These are phyloP conservation scores for Malacosoma neustria DNA, from an alignment of 2,888 invertebrate genomes.

Conservation along the genomic window DNA sequence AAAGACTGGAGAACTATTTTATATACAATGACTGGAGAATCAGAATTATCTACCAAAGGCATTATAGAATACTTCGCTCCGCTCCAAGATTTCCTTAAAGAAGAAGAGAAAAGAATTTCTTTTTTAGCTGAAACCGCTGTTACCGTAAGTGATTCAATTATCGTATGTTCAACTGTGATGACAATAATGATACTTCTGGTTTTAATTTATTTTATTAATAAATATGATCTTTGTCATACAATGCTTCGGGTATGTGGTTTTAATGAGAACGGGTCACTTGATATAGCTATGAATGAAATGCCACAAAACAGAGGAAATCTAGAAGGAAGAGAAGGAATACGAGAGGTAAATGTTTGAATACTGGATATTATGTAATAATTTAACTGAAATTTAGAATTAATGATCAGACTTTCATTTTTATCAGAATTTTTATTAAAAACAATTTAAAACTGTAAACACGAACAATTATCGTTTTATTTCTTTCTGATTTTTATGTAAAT, in stretches of 20 bases:
- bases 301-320: too few species aligned
- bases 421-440: too few species aligned
- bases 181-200: constrained; percentile 47
- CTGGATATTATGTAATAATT: too few species aligned
- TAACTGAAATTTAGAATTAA: too few species aligned
- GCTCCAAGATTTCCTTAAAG: constrained; percentile 37
- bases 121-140: constrained; percentile 33
- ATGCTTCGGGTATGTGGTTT: constrained; percentile 49
- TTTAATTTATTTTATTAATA: constrained; percentile 53
- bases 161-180: constrained; percentile 49
- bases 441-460: too few species aligned
- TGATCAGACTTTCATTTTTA: too few species aligned
- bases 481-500: too few species aligned
- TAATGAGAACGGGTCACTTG: constrained; percentile 60
- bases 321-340: constrained; percentile 42
- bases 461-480: too few species aligned
- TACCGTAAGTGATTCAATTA: constrained; percentile 52
- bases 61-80: constrained; percentile 52
- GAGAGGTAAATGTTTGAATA: constrained; percentile 56
- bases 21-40: constrained; percentile 52
- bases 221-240: constrained; percentile 38
- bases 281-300: constrained; percentile 53
- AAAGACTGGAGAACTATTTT: constrained; percentile 60
- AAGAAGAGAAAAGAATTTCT: constrained; percentile 38
- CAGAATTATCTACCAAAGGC: constrained; percentile 51